A percentile compares a stretch with the other conserved stretches of the same genome.
These are phyloP conservation scores for Glaucidium brasilianum DNA, from an alignment of 2,113 vertebrate species.

Conservation along the genomic window DNA sequence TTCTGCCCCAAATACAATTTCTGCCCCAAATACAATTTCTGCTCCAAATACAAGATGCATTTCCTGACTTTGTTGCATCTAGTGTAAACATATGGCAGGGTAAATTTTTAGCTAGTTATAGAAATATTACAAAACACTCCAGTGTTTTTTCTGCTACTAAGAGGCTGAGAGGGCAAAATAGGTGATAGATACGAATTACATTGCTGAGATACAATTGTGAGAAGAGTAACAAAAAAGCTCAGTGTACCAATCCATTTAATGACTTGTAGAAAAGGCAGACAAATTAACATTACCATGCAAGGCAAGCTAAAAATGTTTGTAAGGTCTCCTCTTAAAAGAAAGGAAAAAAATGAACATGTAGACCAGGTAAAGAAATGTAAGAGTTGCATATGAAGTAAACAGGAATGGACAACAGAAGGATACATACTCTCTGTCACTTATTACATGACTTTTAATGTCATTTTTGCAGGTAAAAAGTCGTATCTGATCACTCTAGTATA, in stretches of 20 bases:
- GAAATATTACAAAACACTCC: background rate
- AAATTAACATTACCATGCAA: background rate
- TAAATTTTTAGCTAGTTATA: background rate
- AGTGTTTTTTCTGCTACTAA: background rate
- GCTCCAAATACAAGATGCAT: background rate
- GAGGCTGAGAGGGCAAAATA: background rate
- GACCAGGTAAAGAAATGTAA: background rate
- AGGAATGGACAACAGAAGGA: background rate
- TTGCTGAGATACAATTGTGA: background rate
- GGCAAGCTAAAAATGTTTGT: background rate
- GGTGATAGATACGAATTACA: background rate
- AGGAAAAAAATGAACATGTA: background rate
- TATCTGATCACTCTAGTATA: background rate
- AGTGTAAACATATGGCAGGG: background rate
- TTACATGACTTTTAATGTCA: background rate
- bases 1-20: background rate
- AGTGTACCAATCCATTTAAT: background rate
- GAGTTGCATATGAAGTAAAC: background rate
- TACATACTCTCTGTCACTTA: background rate
- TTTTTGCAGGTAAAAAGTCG: background rate
- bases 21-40: background rate
- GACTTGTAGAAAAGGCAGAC: background rate
- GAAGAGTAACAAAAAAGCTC: background rate
- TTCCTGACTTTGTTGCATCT: background rate
- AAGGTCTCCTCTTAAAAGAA: background rate